These are phyloP conservation scores for Xanthia icteritia DNA, from an alignment of 2,888 invertebrate species.

Conservation along the genomic window DNA sequence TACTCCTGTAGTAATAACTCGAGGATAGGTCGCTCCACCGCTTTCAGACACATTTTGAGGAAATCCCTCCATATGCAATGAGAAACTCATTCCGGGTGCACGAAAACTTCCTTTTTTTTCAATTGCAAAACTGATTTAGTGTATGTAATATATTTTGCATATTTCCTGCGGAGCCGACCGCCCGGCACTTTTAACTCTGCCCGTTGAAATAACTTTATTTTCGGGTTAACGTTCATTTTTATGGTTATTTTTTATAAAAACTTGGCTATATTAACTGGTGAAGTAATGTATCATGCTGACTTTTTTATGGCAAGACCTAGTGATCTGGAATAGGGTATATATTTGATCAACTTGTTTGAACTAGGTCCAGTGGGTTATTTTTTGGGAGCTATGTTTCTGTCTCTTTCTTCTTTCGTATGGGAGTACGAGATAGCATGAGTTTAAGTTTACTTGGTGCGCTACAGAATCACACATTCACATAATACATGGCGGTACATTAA, in stretches of 20 bases:
- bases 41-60: slow-evolving; percentile 63
- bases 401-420: background rate
- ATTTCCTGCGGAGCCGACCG: slow-evolving; percentile 66
- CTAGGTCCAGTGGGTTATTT: background rate
- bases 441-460: background rate
- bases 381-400: background rate
- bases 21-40: slow-evolving; percentile 50
- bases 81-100: slow-evolving; percentile 66
- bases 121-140: slow-evolving; percentile 73
- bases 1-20: slow-evolving; percentile 58
- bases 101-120: slow-evolving; percentile 63
- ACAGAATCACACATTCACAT: background rate
- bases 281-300: slow-evolving; percentile 52
- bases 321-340: slow-evolving; percentile 48
- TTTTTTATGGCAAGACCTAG: slow-evolving; percentile 58
- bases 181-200: slow-evolving; percentile 76
- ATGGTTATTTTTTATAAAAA: slow-evolving; percentile 71
- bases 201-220: slow-evolving; percentile 79
- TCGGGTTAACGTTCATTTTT: slow-evolving; percentile 78
- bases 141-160: slow-evolving; percentile 77
- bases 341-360: slow-evolving; percentile 35
- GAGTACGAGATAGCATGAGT: background rate
- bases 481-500: too few species aligned
- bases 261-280: slow-evolving; percentile 60
- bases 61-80: slow-evolving; percentile 70